phyloP scores from a whole-genome alignment of 1,140 invertebrate species.

The Sarcophaga bullata region DNA sequence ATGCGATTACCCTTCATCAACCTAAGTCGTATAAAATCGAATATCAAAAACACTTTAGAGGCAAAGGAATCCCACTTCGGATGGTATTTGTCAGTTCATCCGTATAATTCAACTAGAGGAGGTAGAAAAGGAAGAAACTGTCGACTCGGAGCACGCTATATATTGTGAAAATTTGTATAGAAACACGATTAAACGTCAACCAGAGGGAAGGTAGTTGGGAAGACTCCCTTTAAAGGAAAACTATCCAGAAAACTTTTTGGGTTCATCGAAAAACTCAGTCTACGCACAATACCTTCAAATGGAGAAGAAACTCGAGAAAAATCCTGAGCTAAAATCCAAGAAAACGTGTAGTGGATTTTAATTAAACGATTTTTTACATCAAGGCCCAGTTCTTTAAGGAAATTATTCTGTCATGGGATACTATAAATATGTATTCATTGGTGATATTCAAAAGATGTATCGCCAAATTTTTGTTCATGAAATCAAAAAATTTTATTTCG shows the following conservation, averaged over 20 bases:
- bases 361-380: too few relatives aligned
- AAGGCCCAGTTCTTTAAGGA: not conserved
- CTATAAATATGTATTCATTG: slow-evolving; percentile 15
- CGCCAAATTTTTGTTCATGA: not conserved
- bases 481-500: slow-evolving; percentile 35
- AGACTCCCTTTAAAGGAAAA: too few relatives aligned
- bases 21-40: not conserved
- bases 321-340: too few relatives aligned
- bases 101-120: not conserved
- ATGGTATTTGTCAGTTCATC: not conserved
- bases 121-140: not conserved
- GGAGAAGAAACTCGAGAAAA: not conserved
- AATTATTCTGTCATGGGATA: not conserved
- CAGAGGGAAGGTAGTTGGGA: too few relatives aligned
- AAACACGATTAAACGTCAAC: too few relatives aligned
- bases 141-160: too few relatives aligned
- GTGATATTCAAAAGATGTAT: slow-evolving; percentile 34
- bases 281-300: too few relatives aligned
- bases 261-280: too few relatives aligned
- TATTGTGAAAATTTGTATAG: too few relatives aligned
- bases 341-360: too few relatives aligned
- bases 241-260: too few relatives aligned
- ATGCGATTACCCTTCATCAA: not conserved
- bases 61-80: not conserved
- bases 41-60: not conserved